These are phyloP conservation scores for Rapana venosa DNA, from an alignment of 2,888 invertebrate species.

Conservation along the genomic window DNA sequence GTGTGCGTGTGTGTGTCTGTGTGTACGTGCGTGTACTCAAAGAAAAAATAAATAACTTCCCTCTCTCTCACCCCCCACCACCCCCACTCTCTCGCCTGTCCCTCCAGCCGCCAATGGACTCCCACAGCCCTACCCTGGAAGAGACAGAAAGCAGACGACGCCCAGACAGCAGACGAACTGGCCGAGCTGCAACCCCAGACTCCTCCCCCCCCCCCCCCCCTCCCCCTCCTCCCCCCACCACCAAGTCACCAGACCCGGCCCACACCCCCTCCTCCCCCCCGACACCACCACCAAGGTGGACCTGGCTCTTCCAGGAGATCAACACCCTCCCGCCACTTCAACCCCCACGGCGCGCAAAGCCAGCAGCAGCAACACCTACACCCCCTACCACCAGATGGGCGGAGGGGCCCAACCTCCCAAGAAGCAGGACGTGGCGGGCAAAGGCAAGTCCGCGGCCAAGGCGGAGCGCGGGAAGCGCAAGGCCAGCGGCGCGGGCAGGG, in stretches of 20 bases:
- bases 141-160: background rate
- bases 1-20: too few species aligned
- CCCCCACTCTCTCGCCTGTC: background rate
- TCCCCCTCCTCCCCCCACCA: background rate
- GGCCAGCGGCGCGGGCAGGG: background rate
- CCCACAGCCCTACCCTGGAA: background rate
- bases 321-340: background rate
- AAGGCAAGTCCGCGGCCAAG: too few species aligned
- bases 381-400: conserved; percentile 14
- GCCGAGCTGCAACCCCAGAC: background rate
- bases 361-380: conserved; percentile 10
- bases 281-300: background rate
- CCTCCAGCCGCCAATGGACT: background rate
- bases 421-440: background rate
- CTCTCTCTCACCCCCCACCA: too few species aligned
- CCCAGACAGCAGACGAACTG: background rate
- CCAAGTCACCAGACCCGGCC: background rate
- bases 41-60: too few species aligned
- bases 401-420: background rate
- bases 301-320: conserved; percentile 1
- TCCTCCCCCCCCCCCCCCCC: background rate
- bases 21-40: too few species aligned
- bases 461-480: background rate
- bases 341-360: too few species aligned
- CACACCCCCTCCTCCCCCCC: background rate